Evolutionary conservation across 1,140 invertebrate genomes (phyloP).

Genomic region (Hesperophylax magnus): DNA sequence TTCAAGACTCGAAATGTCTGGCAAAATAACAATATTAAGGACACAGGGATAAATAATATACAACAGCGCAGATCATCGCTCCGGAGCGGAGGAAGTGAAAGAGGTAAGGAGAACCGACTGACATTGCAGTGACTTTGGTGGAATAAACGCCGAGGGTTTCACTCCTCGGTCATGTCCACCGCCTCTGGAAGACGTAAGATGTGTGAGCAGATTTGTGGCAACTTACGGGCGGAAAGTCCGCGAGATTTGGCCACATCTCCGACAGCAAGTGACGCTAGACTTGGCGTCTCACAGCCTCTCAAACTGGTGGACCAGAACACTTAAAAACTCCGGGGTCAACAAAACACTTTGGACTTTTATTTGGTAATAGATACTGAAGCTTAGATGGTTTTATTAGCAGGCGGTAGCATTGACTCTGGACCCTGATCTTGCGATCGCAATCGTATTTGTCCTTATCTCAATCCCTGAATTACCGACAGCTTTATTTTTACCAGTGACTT

Average conservation of each 20-base stretch:
- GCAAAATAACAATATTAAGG: not conserved
- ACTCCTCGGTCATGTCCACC: no score
- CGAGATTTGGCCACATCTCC: not conserved
- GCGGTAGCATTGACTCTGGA: no score
- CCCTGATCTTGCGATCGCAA: no score
- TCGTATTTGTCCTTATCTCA: no score
- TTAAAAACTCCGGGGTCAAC: no score
- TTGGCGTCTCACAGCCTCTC: not conserved
- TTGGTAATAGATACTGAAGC: no score
- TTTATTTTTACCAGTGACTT: no score
- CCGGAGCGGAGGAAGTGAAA: not conserved
- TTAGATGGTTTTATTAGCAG: no score
- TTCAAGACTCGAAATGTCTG: not conserved
- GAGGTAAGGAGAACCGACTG: not conserved
- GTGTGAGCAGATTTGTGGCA: conserved; percentile 7
- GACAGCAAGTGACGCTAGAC: not conserved
- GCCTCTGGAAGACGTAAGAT: not conserved
- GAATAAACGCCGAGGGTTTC: not conserved
- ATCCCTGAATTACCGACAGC: no score
- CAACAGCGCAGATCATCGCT: not conserved
- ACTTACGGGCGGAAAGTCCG: conserved; percentile 7
- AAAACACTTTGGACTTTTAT: no score
- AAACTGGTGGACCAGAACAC: not conserved
- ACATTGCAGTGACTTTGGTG: conserved; percentile 27
- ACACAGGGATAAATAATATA: not conserved